A percentile compares a stretch with the other conserved stretches of the same genome.
These are phyloP conservation scores for Pogona vitticeps DNA, from an alignment of 2,113 vertebrate genomes.

Conservation along the genomic window DNA sequence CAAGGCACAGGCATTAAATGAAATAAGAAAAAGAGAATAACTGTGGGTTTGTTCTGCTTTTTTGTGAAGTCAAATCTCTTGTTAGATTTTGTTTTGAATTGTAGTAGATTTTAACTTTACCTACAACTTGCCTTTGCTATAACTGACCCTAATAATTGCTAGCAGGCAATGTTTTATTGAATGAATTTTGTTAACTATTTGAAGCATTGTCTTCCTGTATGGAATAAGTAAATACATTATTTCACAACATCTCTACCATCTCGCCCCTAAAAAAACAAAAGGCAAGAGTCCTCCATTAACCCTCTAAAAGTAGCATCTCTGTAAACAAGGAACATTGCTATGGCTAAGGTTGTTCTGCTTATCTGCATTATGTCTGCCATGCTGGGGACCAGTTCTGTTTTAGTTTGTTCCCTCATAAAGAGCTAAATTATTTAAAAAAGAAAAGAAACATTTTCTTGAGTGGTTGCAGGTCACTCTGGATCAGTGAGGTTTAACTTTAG, in stretches of 20 bases:
- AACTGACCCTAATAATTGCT: neutral
- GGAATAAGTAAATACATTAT: neutral
- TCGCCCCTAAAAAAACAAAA: neutral
- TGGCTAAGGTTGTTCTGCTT: slow-evolving; percentile 35
- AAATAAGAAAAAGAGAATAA: too few species aligned
- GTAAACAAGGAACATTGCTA: slow-evolving; percentile 33
- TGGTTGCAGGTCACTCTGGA: slow-evolving; percentile 77
- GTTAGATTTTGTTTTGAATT: neutral
- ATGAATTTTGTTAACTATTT: neutral
- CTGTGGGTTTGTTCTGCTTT: neutral
- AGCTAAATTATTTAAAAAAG: slow-evolving; percentile 76
- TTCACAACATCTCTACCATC: neutral
- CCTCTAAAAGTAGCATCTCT: slow-evolving; percentile 36
- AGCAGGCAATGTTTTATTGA: neutral
- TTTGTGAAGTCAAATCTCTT: neutral
- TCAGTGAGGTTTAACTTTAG: slow-evolving; percentile 76
- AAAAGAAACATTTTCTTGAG: slow-evolving; percentile 74
- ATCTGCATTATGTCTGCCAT: slow-evolving; percentile 59
- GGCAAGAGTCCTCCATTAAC: slow-evolving; percentile 48
- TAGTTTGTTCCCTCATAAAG: slow-evolving; percentile 62
- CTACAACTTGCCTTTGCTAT: neutral
- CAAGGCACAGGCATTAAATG: too few species aligned
- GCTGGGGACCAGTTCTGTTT: slow-evolving; percentile 54
- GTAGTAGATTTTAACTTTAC: neutral
- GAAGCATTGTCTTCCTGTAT: neutral